Percentiles rank a stretch among this genome's conserved stretches.
Evolutionary conservation across 2,113 vertebrate species (phyloP).

Genomic region (Regulus satrapa): DNA sequence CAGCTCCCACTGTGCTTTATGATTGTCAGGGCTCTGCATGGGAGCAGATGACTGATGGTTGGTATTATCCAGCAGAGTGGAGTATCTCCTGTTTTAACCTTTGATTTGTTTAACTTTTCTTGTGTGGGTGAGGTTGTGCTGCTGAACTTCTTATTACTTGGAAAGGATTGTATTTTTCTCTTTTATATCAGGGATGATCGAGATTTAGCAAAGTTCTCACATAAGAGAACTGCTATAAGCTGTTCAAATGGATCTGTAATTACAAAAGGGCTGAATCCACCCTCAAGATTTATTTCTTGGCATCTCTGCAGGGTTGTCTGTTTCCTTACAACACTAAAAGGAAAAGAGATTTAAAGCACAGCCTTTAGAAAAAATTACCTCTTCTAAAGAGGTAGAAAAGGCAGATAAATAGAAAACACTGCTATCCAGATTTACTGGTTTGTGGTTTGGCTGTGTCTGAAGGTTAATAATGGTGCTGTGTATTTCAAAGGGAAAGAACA

Average conservation of each 20-base stretch:
- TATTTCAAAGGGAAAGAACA: background rate
- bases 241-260: background rate
- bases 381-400: background rate
- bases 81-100: background rate
- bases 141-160: background rate
- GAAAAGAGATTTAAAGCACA: background rate
- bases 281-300: background rate
- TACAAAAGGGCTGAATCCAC: background rate
- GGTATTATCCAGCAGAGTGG: background rate
- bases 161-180: background rate
- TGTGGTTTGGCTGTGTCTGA: background rate
- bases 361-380: background rate
- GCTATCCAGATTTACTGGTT: background rate
- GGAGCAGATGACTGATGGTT: background rate
- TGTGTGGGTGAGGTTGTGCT: background rate
- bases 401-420: background rate
- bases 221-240: background rate
- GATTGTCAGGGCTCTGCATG: background rate
- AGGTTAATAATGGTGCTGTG: background rate
- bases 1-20: background rate
- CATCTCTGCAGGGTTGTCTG: background rate
- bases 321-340: background rate
- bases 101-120: slow-evolving; percentile 20
- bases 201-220: background rate
- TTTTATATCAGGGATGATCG: background rate